Conservation (phyloP, 2,113 vertebrate species). For the Apistogramma diplotaenia region DNA sequence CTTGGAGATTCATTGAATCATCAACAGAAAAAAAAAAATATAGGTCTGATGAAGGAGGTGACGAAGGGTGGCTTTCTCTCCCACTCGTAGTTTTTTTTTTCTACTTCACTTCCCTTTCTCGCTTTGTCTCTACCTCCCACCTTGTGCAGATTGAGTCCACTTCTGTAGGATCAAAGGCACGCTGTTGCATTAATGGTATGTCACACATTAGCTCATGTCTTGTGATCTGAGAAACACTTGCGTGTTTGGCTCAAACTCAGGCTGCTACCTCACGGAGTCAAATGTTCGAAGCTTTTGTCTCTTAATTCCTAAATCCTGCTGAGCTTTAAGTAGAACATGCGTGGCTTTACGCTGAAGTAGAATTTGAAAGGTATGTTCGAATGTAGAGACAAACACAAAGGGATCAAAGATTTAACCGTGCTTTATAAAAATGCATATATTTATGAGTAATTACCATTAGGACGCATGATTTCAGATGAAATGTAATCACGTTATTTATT, state of each 20-base stretch:
- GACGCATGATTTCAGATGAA: background rate
- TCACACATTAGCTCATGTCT: constrained; percentile 18
- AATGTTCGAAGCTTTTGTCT: constrained; percentile 48
- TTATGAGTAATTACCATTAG: background rate
- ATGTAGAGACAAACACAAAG: background rate
- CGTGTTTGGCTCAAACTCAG: constrained; percentile 32
- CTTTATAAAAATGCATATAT: background rate
- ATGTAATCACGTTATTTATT: background rate
- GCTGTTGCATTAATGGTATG: constrained; percentile 47
- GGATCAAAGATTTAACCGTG: background rate
- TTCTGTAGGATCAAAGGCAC: constrained; percentile 43
- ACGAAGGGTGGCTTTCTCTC: constrained; percentile 11
- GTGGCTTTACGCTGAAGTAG: constrained; percentile 11
- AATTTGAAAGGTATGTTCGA: background rate
- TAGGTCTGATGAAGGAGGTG: constrained; percentile 37
- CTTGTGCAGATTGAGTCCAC: constrained; percentile 19
- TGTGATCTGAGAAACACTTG: constrained; percentile 31
- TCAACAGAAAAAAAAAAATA: constrained; percentile 37
- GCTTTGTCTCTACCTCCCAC: background rate
- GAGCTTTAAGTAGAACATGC: constrained; percentile 15
- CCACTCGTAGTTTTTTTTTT: background rate
- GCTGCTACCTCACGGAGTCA: constrained; percentile 36
- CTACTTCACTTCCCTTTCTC: background rate
- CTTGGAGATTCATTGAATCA: constrained; percentile 48
- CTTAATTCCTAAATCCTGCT: constrained; percentile 45